These are phyloP conservation scores for Rallus limicola DNA, from an alignment of 2,113 vertebrate species.

Conservation along the genomic window DNA sequence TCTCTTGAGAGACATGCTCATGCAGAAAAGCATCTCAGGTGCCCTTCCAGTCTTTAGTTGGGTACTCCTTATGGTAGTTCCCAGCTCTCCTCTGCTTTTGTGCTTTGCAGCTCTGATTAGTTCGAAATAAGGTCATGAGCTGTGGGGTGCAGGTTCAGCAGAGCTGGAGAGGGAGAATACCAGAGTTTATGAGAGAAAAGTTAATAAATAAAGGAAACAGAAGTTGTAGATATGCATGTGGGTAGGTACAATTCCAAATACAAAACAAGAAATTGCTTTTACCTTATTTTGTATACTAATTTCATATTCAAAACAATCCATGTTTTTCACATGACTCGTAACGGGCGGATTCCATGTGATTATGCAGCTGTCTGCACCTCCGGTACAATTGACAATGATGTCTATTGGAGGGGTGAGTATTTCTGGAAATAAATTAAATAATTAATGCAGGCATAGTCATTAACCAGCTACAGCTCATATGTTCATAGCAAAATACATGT, in stretches of 20 bases:
- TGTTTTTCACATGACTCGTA: fast-evolving
- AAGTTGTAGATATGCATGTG: neutral
- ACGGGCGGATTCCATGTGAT: slow-evolving; percentile 29
- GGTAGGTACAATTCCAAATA: neutral
- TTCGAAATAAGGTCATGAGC: neutral
- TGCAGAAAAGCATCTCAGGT: neutral
- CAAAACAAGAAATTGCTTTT: neutral
- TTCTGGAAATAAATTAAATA: slow-evolving; percentile 31
- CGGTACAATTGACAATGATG: neutral
- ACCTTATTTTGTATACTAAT: slow-evolving; percentile 51
- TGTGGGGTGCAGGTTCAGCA: neutral
- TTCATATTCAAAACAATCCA: neutral
- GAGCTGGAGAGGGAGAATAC: neutral
- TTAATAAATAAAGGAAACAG: neutral
- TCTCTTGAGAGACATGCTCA: neutral
- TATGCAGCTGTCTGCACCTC: neutral
- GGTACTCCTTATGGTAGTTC: neutral
- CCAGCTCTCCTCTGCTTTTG: neutral
- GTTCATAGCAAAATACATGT: neutral
- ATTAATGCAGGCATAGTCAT: neutral
- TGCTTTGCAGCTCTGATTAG: neutral
- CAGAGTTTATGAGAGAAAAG: neutral
- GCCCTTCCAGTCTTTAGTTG: neutral
- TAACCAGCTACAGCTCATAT: neutral
- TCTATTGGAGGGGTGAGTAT: slow-evolving; percentile 43